Conservation (phyloP, 2,888 invertebrate species). For the Dolichomitus sp. region DNA sequence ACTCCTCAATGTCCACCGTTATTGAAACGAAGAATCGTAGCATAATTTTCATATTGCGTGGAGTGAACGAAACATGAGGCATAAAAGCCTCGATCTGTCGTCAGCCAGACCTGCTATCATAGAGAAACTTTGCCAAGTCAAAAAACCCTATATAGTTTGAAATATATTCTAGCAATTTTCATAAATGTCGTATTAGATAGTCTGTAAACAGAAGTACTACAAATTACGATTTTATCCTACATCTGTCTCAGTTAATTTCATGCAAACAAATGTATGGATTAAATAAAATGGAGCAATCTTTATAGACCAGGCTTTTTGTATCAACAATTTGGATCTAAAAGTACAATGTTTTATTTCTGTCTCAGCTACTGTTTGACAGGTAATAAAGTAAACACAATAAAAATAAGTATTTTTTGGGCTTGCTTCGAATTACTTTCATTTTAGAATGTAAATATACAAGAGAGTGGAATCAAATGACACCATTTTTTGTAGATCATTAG, state of each 20-base stretch:
- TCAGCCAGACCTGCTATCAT: conserved; percentile 11
- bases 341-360: background rate
- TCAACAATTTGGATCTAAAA: background rate
- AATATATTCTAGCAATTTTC: conserved; percentile 28
- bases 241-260: background rate
- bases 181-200: conserved; percentile 10
- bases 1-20: conserved; percentile 17
- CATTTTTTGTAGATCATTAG: background rate
- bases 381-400: background rate
- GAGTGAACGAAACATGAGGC: conserved; percentile 30
- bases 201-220: background rate
- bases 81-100: conserved; percentile 26
- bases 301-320: background rate
- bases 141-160: conserved; percentile 30
- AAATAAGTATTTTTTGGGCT: background rate
- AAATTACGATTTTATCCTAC: conserved; percentile 1
- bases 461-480: background rate
- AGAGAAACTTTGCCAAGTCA: background rate
- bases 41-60: conserved; percentile 14
- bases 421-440: background rate
- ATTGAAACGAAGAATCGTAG: conserved; percentile 17
- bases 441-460: background rate
- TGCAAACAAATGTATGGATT: background rate
- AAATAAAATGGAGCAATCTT: background rate
- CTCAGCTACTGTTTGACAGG: background rate